These are phyloP conservation scores for Harpalus rufipes DNA, from an alignment of 2,888 invertebrate species.

Conservation along the genomic window DNA sequence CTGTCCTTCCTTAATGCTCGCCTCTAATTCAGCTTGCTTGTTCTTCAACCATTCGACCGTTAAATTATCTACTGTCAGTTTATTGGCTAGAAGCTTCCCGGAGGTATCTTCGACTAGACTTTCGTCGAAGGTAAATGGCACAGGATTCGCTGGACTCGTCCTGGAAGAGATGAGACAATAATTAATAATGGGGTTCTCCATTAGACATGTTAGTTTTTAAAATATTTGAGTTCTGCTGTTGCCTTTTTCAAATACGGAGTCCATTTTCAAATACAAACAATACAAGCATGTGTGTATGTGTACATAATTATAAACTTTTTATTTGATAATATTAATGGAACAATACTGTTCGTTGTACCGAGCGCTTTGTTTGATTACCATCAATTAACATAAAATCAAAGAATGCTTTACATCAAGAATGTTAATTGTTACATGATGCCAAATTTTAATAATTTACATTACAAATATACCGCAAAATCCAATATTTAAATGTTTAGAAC, in stretches of 20 bases:
- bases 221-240: too few species aligned
- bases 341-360: neutral
- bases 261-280: too few species aligned
- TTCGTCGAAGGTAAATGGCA: conserved; percentile 92
- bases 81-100: conserved; percentile 91
- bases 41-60: conserved; percentile 94
- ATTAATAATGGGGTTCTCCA: too few species aligned
- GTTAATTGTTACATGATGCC: too few species aligned
- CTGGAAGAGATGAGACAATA: conserved; percentile 77
- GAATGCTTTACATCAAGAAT: conserved; percentile 14
- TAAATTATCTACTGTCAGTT: conserved; percentile 93
- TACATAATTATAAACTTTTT: too few species aligned
- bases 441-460: too few species aligned
- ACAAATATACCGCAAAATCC: too few species aligned
- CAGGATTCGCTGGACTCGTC: conserved; percentile 87
- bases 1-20: conserved; percentile 88
- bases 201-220: too few species aligned
- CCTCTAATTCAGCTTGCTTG: conserved; percentile 88
- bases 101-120: conserved; percentile 92
- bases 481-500: too few species aligned
- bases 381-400: conserved; percentile 15
- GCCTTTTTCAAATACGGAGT: too few species aligned
- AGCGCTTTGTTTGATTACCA: conserved; percentile 9
- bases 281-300: too few species aligned
- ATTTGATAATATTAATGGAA: neutral